Percentiles rank a stretch among this genome's conserved stretches.
These are phyloP conservation scores for Agriopis leucophaearia DNA, from an alignment of 2,888 invertebrate species.

Conservation along the genomic window DNA sequence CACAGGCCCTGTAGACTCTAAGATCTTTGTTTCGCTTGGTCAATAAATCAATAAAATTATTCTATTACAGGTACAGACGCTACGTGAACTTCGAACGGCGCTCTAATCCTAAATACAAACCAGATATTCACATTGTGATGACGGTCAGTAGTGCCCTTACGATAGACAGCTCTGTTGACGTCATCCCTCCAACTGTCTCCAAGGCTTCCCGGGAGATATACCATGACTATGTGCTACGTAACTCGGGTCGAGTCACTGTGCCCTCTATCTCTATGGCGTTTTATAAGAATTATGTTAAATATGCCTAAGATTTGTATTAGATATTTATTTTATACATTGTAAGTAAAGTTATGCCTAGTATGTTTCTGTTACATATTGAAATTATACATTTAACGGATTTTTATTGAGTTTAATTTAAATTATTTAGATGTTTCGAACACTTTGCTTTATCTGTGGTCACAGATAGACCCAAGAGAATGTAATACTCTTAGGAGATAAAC, in stretches of 20 bases:
- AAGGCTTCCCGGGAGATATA: conserved; percentile 89
- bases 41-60: background rate
- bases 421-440: too few species aligned
- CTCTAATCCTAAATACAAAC: conserved; percentile 83
- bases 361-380: background rate
- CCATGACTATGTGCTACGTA: conserved; percentile 88
- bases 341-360: conserved; percentile 2
- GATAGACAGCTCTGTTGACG: conserved; percentile 87
- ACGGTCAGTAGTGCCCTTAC: conserved; percentile 88
- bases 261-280: conserved; percentile 3
- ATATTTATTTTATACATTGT: conserved; percentile 1
- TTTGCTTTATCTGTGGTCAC: too few species aligned
- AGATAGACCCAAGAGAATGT: too few species aligned
- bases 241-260: conserved; percentile 71
- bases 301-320: conserved; percentile 7
- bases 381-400: too few species aligned
- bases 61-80: conserved; percentile 81
- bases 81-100: conserved; percentile 89
- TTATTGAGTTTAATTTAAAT: too few species aligned
- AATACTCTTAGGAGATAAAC: too few species aligned
- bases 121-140: conserved; percentile 83
- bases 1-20: too few species aligned
- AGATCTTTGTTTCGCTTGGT: too few species aligned
- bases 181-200: conserved; percentile 89
- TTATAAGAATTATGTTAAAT: conserved; percentile 5